Evolutionary conservation across 1,140 invertebrate genomes (phyloP), one percentile per base, ranked within the genome.

Genomic region (Coenobita brevimanus): DNA sequence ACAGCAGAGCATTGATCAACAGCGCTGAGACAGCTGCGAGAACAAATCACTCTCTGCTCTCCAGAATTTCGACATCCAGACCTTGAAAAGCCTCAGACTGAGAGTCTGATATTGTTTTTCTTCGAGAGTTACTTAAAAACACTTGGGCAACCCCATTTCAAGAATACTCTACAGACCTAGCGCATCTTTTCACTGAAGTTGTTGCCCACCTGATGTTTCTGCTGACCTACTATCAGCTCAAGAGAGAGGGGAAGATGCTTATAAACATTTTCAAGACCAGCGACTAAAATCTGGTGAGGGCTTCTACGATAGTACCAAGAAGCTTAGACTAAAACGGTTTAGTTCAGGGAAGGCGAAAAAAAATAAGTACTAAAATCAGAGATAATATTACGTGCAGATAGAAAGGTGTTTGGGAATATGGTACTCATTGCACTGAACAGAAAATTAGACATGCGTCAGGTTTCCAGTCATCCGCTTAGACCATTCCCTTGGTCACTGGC

Each of bases 401-500:
- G 41, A 10, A 6, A 33, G 17, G 6, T 85, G 8, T 85, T 85
- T 27, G 13, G 3, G 2, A 24, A 41, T 3, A 78, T 85, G 83
- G 3, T 85, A 3, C 83, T 85, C 0, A 62, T 73, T 8, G 71
- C 83, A 4, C 2, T n/a, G 10, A 85, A 36, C 33, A 50, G 83
- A 15, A 83, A 85, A 78, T 3, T 84, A 3, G 67, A 84, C 50
- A 78, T 85, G 71, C 4, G 41, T 36, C 69, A 85, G 17, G 83
- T 57, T 10, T 27, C 76, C 8, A 24, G 50, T 27, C 30, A 79
- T 54, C 83, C 69, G 17, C 83, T 54, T 60, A 36, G 54, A 17
- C 46, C 43, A 30, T 41, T 57, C 24, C 83, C 71, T 1, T 79
- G 71, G 83, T 33, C 83, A 75, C 24, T 79, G 17, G 83, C 71